Evolutionary conservation across 2,113 vertebrate genomes (phyloP), one percentile per base, ranked within the genome.

Genomic region (Excalfactoria chinensis): DNA sequence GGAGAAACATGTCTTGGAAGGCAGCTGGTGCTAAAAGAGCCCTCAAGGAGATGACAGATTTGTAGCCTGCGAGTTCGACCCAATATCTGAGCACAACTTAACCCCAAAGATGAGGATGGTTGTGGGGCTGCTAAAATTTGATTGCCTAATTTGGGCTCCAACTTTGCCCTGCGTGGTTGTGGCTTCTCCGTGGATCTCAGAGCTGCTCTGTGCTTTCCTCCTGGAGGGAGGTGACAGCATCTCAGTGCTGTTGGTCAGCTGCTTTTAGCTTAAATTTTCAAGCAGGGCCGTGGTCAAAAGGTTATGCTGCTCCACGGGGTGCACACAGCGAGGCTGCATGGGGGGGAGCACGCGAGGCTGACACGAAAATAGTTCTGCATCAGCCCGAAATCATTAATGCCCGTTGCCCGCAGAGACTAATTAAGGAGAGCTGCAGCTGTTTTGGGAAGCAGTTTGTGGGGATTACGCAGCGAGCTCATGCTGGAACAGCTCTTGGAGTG

Each of bases 371-470:
- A 86, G 82, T 87, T 49, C 8, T 43, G 30, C 93, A 60, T 89
- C 86, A 28, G 84, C 41, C 84, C 60, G 96, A 73, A 81, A 80
- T 95, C 71, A 41, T 93, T 92, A 96, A 87, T 72, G 46, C 94
- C 89, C 6, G 3, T 71, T 71, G 92, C 93, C 95, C 35, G 3
- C n/a, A 25, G 96, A 94, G 95, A 91, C 93, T 89, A 94, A 95
- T 97, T 96, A 97, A 88, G 88, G 88, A 90, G 84, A 88, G 84
- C 95, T 89, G 86, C 95, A 95, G 93, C 95, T 97, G 97, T 37
- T 92, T 95, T 86, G 43, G 90, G 96, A 88, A 96, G 93, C 86
- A 7, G 48, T 95, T 95, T 90, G 84, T 18, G 81, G 70, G 89
- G 81, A 90, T 94, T 89, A 51, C 89, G 30, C 25, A 26, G 68